Percentiles rank a stretch among this genome's conserved stretches.
phyloP scores from a whole-genome alignment of 2,888 invertebrate species.

The Trissonchulus sp. region DNA sequence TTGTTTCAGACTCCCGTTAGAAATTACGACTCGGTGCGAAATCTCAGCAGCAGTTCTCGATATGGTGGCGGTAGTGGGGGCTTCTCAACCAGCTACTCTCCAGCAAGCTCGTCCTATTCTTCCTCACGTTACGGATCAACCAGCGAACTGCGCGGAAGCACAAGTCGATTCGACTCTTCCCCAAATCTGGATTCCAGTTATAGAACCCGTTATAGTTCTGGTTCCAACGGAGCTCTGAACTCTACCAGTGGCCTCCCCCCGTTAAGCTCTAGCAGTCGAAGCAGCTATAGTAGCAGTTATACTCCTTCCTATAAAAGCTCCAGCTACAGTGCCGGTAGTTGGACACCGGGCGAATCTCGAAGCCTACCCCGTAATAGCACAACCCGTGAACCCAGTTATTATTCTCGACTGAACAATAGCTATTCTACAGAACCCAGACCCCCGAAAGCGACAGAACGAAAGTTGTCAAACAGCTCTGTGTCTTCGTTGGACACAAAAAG shows the following conservation, averaged over 20 bases:
- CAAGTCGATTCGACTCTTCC: background rate
- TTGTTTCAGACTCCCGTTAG: background rate
- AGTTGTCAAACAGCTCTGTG: no score
- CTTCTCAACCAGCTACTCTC: background rate
- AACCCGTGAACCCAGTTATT: background rate
- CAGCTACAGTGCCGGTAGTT: background rate
- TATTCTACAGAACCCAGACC: no score
- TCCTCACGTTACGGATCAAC: background rate
- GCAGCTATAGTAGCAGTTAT: background rate
- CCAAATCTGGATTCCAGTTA: background rate
- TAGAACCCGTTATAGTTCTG: background rate
- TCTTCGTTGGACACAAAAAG: conserved; percentile 1
- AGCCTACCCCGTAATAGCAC: background rate
- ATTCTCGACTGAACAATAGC: no score
- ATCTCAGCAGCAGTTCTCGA: background rate
- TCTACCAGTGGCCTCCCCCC: background rate
- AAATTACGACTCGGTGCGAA: background rate
- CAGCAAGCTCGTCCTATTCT: background rate
- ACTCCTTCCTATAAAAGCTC: background rate
- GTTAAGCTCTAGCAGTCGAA: background rate
- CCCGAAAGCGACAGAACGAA: no score
- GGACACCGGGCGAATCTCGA: background rate
- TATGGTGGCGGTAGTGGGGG: background rate
- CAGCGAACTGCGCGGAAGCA: background rate
- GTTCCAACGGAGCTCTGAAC: background rate